Evolutionary conservation across 2,888 invertebrate genomes (phyloP).

Genomic region (Heliothis peltigera): DNA sequence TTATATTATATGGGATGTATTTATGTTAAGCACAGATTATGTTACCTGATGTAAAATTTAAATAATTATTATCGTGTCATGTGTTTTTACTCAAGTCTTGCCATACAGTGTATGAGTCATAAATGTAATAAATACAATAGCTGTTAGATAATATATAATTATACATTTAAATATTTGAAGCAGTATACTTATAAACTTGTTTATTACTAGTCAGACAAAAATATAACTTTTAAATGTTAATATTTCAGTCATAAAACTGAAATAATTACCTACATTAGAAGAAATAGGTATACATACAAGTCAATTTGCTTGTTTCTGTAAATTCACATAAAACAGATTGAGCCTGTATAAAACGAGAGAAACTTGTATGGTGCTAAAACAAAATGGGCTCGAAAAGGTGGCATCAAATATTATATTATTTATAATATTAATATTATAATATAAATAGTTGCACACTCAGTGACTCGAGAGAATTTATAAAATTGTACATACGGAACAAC

Average conservation of each 20-base stretch:
- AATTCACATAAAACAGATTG: too few species aligned
- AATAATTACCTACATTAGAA: too few species aligned
- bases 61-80: too few species aligned
- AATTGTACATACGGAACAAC: constrained; percentile 3
- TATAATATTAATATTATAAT: too few species aligned
- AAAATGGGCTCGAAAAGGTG: constrained; percentile 1
- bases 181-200: neutral
- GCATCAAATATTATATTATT: neutral
- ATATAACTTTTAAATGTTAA: too few species aligned
- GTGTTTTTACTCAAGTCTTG: constrained; percentile 56
- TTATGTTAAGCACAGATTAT: neutral
- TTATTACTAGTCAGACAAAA: constrained; percentile 6
- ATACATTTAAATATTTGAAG: constrained; percentile 3
- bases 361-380: too few species aligned
- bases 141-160: constrained; percentile 24
- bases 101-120: constrained; percentile 44
- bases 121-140: constrained; percentile 30
- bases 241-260: too few species aligned
- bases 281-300: too few species aligned
- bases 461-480: neutral
- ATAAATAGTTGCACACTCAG: neutral
- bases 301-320: too few species aligned
- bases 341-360: too few species aligned
- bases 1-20: neutral
- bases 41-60: neutral